A percentile compares a stretch with the other conserved stretches of the same genome.
These are phyloP conservation scores for Lamprotornis superbus DNA, from an alignment of 2,113 vertebrate genomes.

Conservation along the genomic window DNA sequence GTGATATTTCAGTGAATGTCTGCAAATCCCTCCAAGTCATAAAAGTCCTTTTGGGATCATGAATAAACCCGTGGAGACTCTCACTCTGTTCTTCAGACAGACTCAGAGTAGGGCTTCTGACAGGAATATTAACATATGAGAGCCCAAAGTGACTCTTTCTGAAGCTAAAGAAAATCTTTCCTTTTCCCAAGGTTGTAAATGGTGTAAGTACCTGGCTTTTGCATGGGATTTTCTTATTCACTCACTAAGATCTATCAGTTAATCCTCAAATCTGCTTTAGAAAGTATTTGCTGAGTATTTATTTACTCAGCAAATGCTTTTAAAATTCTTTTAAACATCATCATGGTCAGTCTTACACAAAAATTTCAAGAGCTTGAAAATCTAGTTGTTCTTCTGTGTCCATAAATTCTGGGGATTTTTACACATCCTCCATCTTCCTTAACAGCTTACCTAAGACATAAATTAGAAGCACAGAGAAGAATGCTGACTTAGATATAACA, in stretches of 20 bases:
- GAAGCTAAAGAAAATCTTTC: not conserved
- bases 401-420: not conserved
- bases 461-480: not conserved
- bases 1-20: not conserved
- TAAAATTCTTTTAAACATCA: not conserved
- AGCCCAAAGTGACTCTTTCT: not conserved
- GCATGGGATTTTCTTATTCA: not conserved
- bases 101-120: not conserved
- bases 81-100: not conserved
- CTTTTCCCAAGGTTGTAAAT: not conserved
- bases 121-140: not conserved
- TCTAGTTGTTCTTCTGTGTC: not conserved
- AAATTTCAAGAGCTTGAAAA: not conserved
- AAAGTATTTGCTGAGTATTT: not conserved
- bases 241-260: not conserved
- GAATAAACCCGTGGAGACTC: not conserved
- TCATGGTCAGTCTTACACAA: not conserved
- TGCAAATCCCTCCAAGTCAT: not conserved
- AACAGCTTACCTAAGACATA: not conserved
- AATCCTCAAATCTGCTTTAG: not conserved
- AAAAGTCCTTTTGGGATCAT: not conserved
- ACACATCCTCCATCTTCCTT: not conserved
- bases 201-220: not conserved
- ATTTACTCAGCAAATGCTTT: not conserved
- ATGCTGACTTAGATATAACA: not conserved